Evolutionary conservation across 37 sponge, comb jelly and placozoan genomes (phyloP).

Genomic region (Oopsacas minuta): DNA sequence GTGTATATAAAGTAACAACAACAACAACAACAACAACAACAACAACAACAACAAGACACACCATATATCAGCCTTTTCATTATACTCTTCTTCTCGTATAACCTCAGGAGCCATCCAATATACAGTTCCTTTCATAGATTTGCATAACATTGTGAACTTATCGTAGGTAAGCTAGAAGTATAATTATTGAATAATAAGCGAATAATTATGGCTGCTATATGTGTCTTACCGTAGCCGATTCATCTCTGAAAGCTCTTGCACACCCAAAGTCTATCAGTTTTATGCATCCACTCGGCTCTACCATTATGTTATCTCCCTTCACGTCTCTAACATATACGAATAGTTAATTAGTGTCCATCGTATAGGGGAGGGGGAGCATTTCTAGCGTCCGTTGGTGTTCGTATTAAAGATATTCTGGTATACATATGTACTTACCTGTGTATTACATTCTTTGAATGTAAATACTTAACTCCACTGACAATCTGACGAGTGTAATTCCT

Average conservation of each 20-base stretch:
- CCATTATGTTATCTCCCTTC: slow-evolving; percentile 85
- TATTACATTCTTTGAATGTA: slow-evolving; percentile 63
- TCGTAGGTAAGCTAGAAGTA: not conserved
- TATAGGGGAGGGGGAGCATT: not conserved
- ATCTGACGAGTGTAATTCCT: slow-evolving; percentile 65
- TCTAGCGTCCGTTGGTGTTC: not conserved
- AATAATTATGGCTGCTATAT: no score
- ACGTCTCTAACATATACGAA: slow-evolving; percentile 42
- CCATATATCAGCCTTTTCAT: slow-evolving; percentile 79
- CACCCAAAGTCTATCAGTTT: slow-evolving; percentile 93
- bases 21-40: not conserved
- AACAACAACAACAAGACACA: slow-evolving; percentile 17
- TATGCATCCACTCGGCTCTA: slow-evolving; percentile 48
- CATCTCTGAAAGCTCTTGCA: slow-evolving; percentile 35
- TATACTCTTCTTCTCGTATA: slow-evolving; percentile 58
- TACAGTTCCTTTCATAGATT: slow-evolving; percentile 80
- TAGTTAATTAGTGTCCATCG: not conserved
- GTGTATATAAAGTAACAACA: not conserved
- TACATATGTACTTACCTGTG: slow-evolving; percentile 37
- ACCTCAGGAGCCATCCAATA: slow-evolving; percentile 96
- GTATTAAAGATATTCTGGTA: not conserved
- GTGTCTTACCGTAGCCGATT: not conserved
- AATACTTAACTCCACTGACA: slow-evolving; percentile 46
- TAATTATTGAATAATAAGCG: no score
- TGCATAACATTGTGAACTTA: slow-evolving; percentile 30